Percentiles rank a stretch among this genome's conserved stretches.
phyloP scores from a whole-genome alignment of 1,140 invertebrate genomes.

The Andricus grossulariae region DNA sequence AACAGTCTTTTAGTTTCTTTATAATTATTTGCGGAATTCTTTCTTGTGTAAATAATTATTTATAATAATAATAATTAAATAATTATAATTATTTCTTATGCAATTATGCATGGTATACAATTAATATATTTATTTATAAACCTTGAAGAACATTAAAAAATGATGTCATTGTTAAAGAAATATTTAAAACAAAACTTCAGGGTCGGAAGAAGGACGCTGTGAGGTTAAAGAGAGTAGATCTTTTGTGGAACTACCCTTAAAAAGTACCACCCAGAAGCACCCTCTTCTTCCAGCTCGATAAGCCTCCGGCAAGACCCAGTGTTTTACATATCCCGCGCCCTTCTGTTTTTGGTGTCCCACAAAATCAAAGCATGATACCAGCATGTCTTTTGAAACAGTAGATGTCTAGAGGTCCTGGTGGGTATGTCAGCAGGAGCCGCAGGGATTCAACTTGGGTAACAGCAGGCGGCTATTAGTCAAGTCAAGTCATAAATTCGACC shows the following conservation, averaged over 20 bases:
- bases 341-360: conserved; percentile 33
- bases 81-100: too few relatives aligned
- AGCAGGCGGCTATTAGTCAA: conserved; percentile 55
- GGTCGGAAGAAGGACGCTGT: not conserved
- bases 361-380: conserved; percentile 3
- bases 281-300: conserved; percentile 30
- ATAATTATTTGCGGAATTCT: too few relatives aligned
- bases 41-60: too few relatives aligned
- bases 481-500: too few relatives aligned
- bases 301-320: conserved; percentile 29
- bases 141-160: too few relatives aligned
- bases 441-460: conserved; percentile 46
- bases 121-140: too few relatives aligned
- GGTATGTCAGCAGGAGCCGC: conserved; percentile 31
- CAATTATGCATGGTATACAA: too few relatives aligned
- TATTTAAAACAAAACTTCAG: too few relatives aligned
- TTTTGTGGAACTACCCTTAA: conserved; percentile 14
- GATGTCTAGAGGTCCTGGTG: not conserved
- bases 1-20: too few relatives aligned
- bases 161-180: too few relatives aligned
- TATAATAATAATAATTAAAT: too few relatives aligned
- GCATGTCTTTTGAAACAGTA: not conserved
- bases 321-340: conserved; percentile 1
- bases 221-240: not conserved
- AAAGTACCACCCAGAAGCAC: conserved; percentile 20